A percentile compares a stretch with the other conserved stretches of the same genome.
These are phyloP conservation scores for Pseudochirops corinnae DNA, from an alignment of 2,797 vertebrate species.

Conservation along the genomic window DNA sequence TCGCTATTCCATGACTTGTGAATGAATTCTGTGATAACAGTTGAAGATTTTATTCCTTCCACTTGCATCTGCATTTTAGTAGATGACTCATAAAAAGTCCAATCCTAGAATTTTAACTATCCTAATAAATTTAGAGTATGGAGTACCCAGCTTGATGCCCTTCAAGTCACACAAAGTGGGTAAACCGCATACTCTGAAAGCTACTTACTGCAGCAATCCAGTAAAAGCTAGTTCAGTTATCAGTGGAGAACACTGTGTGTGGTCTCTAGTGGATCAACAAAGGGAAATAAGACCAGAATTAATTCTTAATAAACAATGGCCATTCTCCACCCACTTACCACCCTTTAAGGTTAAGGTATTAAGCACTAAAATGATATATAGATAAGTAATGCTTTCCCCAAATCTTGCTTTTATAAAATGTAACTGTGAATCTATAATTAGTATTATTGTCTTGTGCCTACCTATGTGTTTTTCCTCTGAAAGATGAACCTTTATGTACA, in stretches of 20 bases:
- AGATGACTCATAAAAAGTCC: not conserved
- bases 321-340: not conserved
- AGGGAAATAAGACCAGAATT: not conserved
- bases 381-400: not conserved
- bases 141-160: not conserved
- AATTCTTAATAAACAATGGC: not conserved
- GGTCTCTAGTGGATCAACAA: not conserved
- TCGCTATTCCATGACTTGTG: not conserved
- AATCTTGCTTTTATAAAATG: not conserved
- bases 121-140: not conserved
- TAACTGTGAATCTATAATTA: not conserved
- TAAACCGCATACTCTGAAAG: not conserved
- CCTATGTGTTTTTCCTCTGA: not conserved
- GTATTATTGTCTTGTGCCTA: not conserved
- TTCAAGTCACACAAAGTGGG: not conserved
- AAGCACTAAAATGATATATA: not conserved
- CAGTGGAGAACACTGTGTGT: not conserved
- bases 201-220: not conserved
- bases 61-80: not conserved
- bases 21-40: not conserved
- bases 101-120: not conserved
- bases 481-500: not conserved
- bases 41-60: not conserved
- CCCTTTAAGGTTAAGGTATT: not conserved
- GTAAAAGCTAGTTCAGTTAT: not conserved